Conservation (phyloP, 2,113 vertebrate species). For the Neoarius graeffei region DNA sequence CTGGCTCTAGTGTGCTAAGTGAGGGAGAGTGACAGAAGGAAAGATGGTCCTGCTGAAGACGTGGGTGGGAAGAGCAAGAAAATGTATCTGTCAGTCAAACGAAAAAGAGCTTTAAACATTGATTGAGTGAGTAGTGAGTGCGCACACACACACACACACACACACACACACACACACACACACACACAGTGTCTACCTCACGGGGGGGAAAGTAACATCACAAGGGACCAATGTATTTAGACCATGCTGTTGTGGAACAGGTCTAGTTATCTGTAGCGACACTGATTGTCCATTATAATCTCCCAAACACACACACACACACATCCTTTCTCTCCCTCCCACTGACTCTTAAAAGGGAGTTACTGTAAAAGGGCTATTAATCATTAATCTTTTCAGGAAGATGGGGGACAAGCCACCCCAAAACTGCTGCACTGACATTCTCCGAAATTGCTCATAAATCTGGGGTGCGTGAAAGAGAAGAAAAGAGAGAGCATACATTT, state of each 20-base stretch:
- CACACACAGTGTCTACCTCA: conserved; percentile 7
- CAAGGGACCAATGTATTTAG: conserved; percentile 48
- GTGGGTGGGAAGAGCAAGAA: conserved; percentile 37
- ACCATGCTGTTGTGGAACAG: conserved; percentile 32
- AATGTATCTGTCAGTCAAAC: conserved; percentile 62
- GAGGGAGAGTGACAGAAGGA: conserved; percentile 28
- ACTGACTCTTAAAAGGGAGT: conserved; percentile 45
- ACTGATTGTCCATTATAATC: conserved; percentile 37
- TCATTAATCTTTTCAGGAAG: conserved; percentile 60
- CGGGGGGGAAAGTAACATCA: conserved; percentile 5
- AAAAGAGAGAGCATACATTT: neutral
- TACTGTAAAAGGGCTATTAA: conserved; percentile 43
- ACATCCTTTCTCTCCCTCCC: conserved; percentile 49
- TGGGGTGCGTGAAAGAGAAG: neutral
- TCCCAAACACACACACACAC: conserved; percentile 5
- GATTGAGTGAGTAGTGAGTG: neutral
- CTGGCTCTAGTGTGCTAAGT: conserved; percentile 19
- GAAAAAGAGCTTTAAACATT: conserved; percentile 44
- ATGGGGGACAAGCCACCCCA: conserved; percentile 22
- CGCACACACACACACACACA: neutral
- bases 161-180: conserved; percentile 42
- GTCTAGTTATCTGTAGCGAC: conserved; percentile 49
- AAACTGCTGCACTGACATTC: conserved; percentile 15
- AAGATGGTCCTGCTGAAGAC: conserved; percentile 22
- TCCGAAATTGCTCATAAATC: conserved; percentile 18